Percentiles rank a stretch among this genome's conserved stretches.
Conservation (phyloP, 2,888 invertebrate species). For the Eupithecia subfuscata region DNA sequence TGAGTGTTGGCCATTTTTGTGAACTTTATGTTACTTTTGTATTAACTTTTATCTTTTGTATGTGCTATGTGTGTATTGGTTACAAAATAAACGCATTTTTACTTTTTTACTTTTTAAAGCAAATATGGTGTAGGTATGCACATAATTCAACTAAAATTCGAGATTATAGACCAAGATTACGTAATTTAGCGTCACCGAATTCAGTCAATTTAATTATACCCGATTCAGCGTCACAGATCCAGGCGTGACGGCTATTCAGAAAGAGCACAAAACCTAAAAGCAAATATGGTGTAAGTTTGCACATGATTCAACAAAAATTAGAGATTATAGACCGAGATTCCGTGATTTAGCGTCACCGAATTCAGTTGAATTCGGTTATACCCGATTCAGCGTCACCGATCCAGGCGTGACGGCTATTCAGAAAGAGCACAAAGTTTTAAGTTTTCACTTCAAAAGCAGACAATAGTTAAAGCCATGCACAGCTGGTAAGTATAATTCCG, state of each 20-base stretch:
- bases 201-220: neutral
- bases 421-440: neutral
- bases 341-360: neutral
- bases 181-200: neutral
- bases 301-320: no score
- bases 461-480: constrained; percentile 6
- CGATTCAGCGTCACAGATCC: neutral
- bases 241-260: neutral
- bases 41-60: no score
- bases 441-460: neutral
- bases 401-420: neutral
- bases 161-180: neutral
- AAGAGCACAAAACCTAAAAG: neutral
- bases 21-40: no score
- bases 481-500: constrained; percentile 15
- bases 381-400: neutral
- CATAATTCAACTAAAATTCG: no score
- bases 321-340: neutral
- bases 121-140: no score
- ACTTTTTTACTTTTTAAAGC: no score
- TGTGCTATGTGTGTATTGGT: no score
- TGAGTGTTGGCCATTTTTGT: no score
- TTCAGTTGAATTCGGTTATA: neutral
- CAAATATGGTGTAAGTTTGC: no score
- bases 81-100: no score